Base-by-base conservation (phyloP, 2,113 vertebrate genomes). In the Erythrocercus mccallii region DNA sequence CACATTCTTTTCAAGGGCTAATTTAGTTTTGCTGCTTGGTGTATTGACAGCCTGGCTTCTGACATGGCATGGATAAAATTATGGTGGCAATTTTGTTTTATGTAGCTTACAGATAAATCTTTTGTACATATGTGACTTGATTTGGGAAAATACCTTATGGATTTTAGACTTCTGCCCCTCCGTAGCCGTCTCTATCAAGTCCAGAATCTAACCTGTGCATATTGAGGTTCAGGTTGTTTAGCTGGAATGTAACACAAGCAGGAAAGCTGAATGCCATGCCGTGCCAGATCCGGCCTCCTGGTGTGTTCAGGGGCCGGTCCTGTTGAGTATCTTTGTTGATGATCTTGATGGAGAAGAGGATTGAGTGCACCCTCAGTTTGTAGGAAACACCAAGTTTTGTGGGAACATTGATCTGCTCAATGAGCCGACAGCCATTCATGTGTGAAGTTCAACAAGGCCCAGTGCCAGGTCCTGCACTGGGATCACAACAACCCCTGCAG, bases 351-450 rank as follows among this genome's bases (percentile, higher is more conserved):
- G 13, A 31, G 22, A 18, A 54, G 54, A 35, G 38, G 40, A 20
- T 53, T 0, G 0, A n/a, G 24, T 6, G 11, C 30, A 53, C 45
- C 11, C 53, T 60, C 24, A 40, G 30, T 69, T 69, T 69, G 25
- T 33, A 42, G 69, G 78, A 4, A 11, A 10, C 38, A 38, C 28
- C 7, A 24, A 3, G 6, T 22, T 54, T 19, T 35, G 11, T 60
- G 47, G n/a, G 20, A 61, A 11, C 5, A 16, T 40, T 76, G 45
- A 6, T 47, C 24, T 68, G 38, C 53, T 47, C 19, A 12, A 3
- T 53, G 69, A 38, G 16, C 38, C 0, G 1, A 74, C 61, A 45
- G 0, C n/a, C n/a, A n/a, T n/a, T n/a, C n/a, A n/a, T 15, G 14
- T 12, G n/a, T 31, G 25, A 27, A 18, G 2, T 31, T 76, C n/a